Base-by-base conservation (phyloP, 1,140 invertebrate genomes). In the Micrasema minimum region DNA sequence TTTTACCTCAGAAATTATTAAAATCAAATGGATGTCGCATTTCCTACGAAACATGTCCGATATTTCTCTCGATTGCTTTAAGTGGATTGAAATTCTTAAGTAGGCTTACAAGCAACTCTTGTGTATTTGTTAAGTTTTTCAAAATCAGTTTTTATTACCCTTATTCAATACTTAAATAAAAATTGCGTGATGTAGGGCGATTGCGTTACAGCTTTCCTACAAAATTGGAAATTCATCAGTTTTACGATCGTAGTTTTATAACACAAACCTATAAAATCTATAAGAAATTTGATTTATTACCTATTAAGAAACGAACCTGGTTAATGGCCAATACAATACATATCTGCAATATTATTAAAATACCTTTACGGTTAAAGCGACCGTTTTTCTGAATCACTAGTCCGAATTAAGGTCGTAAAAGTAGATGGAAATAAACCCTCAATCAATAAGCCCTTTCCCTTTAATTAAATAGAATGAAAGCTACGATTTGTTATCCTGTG, bases 181-280 rank as follows among this genome's bases (percentile, higher is more conserved):
- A 64, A 64, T 64, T 46, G 59, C 59, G 59, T 64, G 59, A 64
- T 46, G 45, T 23, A 45, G 45, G 43, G 41, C 41, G 59, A 64
- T 64, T 26, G 38, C 41, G 59, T 26, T 64, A 64, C 59, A 46
- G 12, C 46, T 48, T 64, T 46, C n/a, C 38, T 22, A 6, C 38
- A 46, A 64, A 20, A 64, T 64, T 64, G 59, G 59, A 64, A 64
- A 46, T 48, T 64, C 59, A 46, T 64, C 59, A 64, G 43, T 64
- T 64, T 64, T 64, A 64, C 26, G 41, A 64, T 46, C 59, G 59
- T 10, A 46, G 59, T 64, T 64, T 64, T 64, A 46, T 64, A 31
- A 45, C 38, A 59, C 10, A 10, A 45, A 64, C 59, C 38, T 46
- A 64, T 64, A 64, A 64, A 64, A n/a, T 64, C 59, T 14, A 31